These are phyloP conservation scores for Xanthorhoe spadicearia DNA, from an alignment of 2,888 invertebrate species.

Conservation along the genomic window DNA sequence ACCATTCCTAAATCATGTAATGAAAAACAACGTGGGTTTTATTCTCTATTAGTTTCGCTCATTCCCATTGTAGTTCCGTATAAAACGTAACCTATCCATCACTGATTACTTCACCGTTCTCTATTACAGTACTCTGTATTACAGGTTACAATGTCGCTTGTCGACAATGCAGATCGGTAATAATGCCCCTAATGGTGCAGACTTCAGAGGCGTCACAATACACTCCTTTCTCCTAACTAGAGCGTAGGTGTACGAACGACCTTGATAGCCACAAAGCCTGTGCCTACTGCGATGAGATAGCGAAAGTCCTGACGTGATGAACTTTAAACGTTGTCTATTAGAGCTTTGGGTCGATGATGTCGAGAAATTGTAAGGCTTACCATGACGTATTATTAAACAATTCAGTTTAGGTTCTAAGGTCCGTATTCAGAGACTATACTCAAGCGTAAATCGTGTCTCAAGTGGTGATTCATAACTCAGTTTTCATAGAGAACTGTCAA, in stretches of 20 bases:
- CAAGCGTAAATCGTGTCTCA: too few relatives aligned
- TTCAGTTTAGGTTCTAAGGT: too few relatives aligned
- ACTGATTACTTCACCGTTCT: slow-evolving; percentile 39
- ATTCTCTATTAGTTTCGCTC: not conserved
- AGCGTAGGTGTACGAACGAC: slow-evolving; percentile 71
- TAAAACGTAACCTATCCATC: slow-evolving; percentile 20
- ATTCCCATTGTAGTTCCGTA: slow-evolving; percentile 8
- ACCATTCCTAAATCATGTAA: not conserved
- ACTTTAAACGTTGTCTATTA: too few relatives aligned
- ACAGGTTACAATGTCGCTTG: slow-evolving; percentile 41
- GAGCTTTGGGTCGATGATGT: too few relatives aligned
- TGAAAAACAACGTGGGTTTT: not conserved
- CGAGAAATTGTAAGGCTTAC: too few relatives aligned
- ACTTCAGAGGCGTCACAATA: slow-evolving; percentile 69
- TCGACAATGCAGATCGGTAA: slow-evolving; percentile 61
- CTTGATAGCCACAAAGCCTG: slow-evolving; percentile 38
- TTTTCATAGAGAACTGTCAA: too few relatives aligned
- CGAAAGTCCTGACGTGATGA: slow-evolving; percentile 11
- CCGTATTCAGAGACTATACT: too few relatives aligned
- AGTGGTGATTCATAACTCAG: too few relatives aligned
- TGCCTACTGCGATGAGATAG: slow-evolving; percentile 29
- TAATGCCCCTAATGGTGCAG: slow-evolving; percentile 58
- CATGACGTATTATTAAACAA: too few relatives aligned
- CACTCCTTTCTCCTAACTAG: slow-evolving; percentile 76
- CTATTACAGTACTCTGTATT: slow-evolving; percentile 47